A percentile compares a stretch with the other conserved stretches of the same genome.
These are phyloP conservation scores for Amblyteles armatorius DNA, from an alignment of 2,888 invertebrate genomes.

Conservation along the genomic window DNA sequence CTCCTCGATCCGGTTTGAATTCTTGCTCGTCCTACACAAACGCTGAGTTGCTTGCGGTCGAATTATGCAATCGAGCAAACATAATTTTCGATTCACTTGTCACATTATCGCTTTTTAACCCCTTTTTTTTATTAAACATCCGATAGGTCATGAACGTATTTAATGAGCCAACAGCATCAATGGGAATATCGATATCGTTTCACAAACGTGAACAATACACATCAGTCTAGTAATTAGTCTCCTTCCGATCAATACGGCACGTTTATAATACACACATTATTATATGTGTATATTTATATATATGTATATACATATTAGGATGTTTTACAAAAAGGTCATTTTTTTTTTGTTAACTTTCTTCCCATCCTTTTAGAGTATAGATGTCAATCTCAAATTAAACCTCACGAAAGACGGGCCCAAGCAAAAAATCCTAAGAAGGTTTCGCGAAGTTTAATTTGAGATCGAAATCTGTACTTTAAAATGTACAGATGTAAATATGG, in stretches of 20 bases:
- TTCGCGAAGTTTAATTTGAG: too few species aligned
- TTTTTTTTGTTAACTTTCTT: too few species aligned
- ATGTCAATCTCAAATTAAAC: too few species aligned
- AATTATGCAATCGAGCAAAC: constrained; percentile 64
- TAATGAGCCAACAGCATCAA: constrained; percentile 45
- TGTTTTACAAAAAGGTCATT: too few species aligned
- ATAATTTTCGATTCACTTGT: constrained; percentile 65
- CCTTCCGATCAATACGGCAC: constrained; percentile 35
- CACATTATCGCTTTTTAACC: constrained; percentile 29
- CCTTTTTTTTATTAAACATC: neutral
- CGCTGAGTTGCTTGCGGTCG: constrained; percentile 27
- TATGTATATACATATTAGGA: too few species aligned
- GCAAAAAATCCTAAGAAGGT: too few species aligned
- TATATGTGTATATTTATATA: neutral
- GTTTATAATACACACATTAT: neutral
- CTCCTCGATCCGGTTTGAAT: constrained; percentile 69
- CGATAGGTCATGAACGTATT: constrained; percentile 45
- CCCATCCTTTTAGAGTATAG: too few species aligned
- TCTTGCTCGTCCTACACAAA: constrained; percentile 31
- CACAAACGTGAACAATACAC: constrained; percentile 25
- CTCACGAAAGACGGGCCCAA: too few species aligned
- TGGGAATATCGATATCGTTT: constrained; percentile 28
- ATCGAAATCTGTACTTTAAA: too few species aligned
- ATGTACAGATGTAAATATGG: too few species aligned
- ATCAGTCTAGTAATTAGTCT: constrained; percentile 45